These are phyloP conservation scores for Monochamus alternatus DNA, from an alignment of 2,888 invertebrate genomes.

Conservation along the genomic window DNA sequence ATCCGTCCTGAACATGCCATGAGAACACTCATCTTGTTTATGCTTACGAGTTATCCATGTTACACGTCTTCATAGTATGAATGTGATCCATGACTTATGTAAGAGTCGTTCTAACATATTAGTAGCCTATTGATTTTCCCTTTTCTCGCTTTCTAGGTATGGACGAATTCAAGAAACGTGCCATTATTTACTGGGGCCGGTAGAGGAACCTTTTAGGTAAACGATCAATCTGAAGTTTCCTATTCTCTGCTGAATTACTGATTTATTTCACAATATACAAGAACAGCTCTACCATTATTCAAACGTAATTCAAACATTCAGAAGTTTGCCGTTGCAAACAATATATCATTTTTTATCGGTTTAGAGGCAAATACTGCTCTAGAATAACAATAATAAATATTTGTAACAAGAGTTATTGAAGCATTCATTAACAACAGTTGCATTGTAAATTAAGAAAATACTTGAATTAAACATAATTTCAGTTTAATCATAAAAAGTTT, in stretches of 20 bases:
- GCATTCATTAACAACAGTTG: no score
- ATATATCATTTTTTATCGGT: constrained; percentile 37
- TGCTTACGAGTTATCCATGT: no score
- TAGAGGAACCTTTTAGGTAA: constrained; percentile 61
- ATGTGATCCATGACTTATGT: no score
- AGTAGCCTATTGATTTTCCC: constrained; percentile 39
- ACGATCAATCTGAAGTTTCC: constrained; percentile 61
- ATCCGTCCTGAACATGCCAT: no score
- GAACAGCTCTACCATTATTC: constrained; percentile 47
- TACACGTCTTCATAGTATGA: no score
- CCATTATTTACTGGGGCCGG: constrained; percentile 58
- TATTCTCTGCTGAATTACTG: constrained; percentile 59
- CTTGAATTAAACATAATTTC: no score
- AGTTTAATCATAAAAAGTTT: no score
- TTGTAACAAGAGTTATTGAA: no score
- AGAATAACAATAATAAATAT: no score
- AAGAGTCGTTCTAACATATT: constrained; percentile 28
- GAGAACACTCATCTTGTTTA: no score
- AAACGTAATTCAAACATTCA: constrained; percentile 40
- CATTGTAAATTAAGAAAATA: no score
- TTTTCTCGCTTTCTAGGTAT: constrained; percentile 41
- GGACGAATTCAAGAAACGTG: constrained; percentile 57
- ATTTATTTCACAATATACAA: constrained; percentile 60
- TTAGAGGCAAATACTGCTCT: not conserved
- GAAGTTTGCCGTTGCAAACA: constrained; percentile 31